These are phyloP conservation scores for Zaprionus lachaisei DNA, from an alignment of 1,140 invertebrate genomes.

Conservation along the genomic window DNA sequence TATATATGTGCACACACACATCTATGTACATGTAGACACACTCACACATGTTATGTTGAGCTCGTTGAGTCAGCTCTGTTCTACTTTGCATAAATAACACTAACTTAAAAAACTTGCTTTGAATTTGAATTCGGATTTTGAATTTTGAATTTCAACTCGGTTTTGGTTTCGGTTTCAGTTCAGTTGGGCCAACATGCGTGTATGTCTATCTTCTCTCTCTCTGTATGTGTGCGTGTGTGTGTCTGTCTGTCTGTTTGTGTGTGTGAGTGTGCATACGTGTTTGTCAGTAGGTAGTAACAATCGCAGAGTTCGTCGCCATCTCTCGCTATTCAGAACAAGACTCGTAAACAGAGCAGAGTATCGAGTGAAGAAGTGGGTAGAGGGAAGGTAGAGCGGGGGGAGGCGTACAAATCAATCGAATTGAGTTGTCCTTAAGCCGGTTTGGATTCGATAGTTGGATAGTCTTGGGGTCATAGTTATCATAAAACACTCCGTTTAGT, in stretches of 20 bases:
- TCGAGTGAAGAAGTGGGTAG: background rate
- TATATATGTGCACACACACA: too few species aligned
- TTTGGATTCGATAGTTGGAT: conserved; percentile 35
- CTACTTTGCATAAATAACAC: conserved; percentile 76
- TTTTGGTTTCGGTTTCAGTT: conserved; percentile 37
- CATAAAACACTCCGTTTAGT: conserved; percentile 55
- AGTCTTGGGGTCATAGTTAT: conserved; percentile 71
- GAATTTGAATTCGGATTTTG: conserved; percentile 59
- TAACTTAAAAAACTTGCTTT: conserved; percentile 78
- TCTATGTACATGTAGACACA: background rate
- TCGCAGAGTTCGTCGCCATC: conserved; percentile 63
- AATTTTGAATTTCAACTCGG: conserved; percentile 10
- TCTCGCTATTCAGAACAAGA: conserved; percentile 18
- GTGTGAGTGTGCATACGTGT: background rate
- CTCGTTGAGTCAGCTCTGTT: conserved; percentile 15
- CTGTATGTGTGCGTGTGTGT: background rate
- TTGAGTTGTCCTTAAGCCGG: conserved; percentile 72
- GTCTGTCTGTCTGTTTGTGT: background rate
- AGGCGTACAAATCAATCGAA: conserved; percentile 52
- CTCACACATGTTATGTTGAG: conserved; percentile 21
- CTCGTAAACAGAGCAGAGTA: conserved; percentile 49
- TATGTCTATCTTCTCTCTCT: background rate
- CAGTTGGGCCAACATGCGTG: background rate
- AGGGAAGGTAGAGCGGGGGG: background rate
- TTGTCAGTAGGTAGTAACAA: conserved; percentile 8